These are phyloP conservation scores for Cherax quadricarinatus DNA, from an alignment of 1,140 invertebrate species.

Conservation along the genomic window DNA sequence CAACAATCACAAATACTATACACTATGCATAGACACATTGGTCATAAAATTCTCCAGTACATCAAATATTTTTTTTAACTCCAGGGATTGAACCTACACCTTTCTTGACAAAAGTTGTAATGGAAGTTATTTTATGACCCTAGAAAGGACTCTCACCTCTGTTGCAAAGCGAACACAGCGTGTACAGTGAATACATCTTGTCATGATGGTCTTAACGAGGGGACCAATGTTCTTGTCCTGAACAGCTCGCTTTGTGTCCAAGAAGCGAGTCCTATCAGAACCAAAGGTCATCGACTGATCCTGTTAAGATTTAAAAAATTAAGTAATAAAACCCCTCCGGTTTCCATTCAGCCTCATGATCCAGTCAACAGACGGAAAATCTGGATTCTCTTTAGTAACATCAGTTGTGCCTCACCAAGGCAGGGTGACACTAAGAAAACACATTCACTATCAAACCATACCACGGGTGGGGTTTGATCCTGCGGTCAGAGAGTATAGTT, in stretches of 20 bases:
- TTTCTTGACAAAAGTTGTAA: background rate
- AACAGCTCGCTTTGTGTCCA: slow-evolving; percentile 83
- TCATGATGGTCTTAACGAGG: slow-evolving; percentile 99
- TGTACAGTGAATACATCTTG: slow-evolving; percentile 99
- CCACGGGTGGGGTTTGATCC: too few species aligned
- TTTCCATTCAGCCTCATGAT: too few species aligned
- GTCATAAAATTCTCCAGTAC: too few species aligned
- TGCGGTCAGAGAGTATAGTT: too few species aligned
- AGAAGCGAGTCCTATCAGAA: slow-evolving; percentile 94
- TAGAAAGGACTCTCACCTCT: slow-evolving; percentile 82
- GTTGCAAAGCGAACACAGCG: slow-evolving; percentile 97
- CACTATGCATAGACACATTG: too few species aligned
- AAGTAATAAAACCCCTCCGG: too few species aligned
- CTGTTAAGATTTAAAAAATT: slow-evolving; percentile 76
- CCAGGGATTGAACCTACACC: background rate
- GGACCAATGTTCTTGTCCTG: slow-evolving; percentile 99
- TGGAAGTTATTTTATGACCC: background rate
- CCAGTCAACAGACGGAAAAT: too few species aligned
- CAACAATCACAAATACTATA: too few species aligned
- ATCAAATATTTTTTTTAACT: background rate
- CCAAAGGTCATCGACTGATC: slow-evolving; percentile 99
- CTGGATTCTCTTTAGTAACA: too few species aligned
- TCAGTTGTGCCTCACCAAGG: too few species aligned
- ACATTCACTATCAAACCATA: too few species aligned
- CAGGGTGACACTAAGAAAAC: too few species aligned